Evolutionary conservation across 1,140 invertebrate genomes (phyloP).

Genomic region (Trachelipus rathkii): DNA sequence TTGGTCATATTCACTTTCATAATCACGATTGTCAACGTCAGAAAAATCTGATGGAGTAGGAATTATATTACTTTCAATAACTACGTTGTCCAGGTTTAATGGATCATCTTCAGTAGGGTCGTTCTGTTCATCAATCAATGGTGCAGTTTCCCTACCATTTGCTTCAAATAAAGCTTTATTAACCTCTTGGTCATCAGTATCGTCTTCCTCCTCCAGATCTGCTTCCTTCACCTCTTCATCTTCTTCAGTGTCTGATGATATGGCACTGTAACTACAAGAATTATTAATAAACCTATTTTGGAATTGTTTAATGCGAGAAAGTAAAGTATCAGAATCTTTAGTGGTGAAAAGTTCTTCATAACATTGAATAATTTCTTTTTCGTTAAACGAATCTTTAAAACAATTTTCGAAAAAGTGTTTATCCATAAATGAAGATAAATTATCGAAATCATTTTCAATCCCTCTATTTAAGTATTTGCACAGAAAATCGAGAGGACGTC

Average conservation of each 20-base stretch:
- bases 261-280: too few species aligned
- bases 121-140: too few species aligned
- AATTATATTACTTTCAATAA: too few species aligned
- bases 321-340: not conserved
- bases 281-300: too few species aligned
- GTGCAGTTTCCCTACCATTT: not conserved
- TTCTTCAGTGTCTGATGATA: too few species aligned
- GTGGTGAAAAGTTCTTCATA: not conserved
- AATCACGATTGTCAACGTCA: not conserved
- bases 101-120: too few species aligned
- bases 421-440: not conserved
- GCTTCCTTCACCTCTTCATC: too few species aligned
- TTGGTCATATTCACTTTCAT: not conserved
- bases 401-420: not conserved
- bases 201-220: not conserved
- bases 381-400: not conserved
- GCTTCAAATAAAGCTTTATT: not conserved
- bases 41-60: too few species aligned
- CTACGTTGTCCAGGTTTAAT: too few species aligned
- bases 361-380: not conserved
- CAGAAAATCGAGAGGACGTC: not conserved
- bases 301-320: too few species aligned
- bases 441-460: not conserved
- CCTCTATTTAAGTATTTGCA: not conserved
- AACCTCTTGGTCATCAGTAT: not conserved